Percentiles rank a stretch among this genome's conserved stretches.
Conservation (phyloP, 2,113 vertebrate genomes). For the Anoplopoma fimbria region DNA sequence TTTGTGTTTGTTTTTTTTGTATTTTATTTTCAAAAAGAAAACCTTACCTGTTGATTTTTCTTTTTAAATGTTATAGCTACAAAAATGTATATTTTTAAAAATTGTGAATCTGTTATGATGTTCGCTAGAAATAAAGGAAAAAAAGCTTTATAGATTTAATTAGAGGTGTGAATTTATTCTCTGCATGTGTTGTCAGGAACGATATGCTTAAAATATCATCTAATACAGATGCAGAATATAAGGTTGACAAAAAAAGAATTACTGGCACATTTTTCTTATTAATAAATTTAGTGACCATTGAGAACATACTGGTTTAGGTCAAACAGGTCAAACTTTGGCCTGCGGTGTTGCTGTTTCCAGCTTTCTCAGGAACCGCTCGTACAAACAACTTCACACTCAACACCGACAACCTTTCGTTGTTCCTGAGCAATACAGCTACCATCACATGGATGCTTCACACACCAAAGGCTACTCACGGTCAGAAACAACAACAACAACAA, state of each 20-base stretch:
- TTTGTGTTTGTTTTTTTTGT: conserved; percentile 46
- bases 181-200: conserved; percentile 1
- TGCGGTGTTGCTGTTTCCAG: too few species aligned
- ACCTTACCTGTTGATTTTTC: conserved; percentile 79
- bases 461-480: too few species aligned
- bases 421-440: too few species aligned
- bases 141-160: conserved; percentile 86
- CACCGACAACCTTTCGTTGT: too few species aligned
- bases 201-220: conserved; percentile 10
- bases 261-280: not conserved
- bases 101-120: conserved; percentile 87
- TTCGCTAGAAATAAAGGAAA: conserved; percentile 86
- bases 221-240: not conserved
- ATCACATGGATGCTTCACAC: too few species aligned
- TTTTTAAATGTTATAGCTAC: conserved; percentile 88
- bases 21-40: conserved; percentile 73
- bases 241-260: not conserved
- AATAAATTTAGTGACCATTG: too few species aligned
- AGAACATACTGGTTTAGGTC: too few species aligned
- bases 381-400: too few species aligned
- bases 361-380: too few species aligned
- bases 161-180: conserved; percentile 68
- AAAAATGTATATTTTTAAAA: conserved; percentile 88
- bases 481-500: too few species aligned
- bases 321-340: too few species aligned